Evolutionary conservation across 2,113 vertebrate species (phyloP), one percentile per base, ranked within the genome.

Genomic region (Cricetomys ansorgei): DNA sequence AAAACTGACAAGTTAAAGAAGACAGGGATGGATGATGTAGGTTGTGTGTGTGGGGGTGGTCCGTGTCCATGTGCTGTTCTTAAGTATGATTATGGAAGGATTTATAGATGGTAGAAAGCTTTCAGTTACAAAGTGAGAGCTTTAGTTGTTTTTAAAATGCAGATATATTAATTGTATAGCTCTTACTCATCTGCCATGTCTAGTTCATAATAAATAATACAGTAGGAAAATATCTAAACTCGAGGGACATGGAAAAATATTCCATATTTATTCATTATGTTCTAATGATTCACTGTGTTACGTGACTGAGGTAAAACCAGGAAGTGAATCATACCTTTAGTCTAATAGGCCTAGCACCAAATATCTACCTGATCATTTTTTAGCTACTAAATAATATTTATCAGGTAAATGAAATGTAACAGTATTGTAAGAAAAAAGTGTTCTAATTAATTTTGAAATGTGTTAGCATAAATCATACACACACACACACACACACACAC

Each of bases 331-430:
- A 19, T 25, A 64, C 10, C 79, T 84, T 96, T 85, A 64, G n/a
- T n/a, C n/a, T n/a, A n/a, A n/a, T n/a, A n/a, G 57, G 48, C 80
- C 31, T 94, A 80, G 37, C 79, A 75, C 57, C 15, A 87, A 59
- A 45, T 84, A 29, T 23, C 29, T 6, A 17, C 29, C 79, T 91
- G 48, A 45, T 29, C 31, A 55, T 93, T 88, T 37, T 48, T 80
- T 76, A 64, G 25, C 62, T 37, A 83, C n/a, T 69, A 70, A 37
- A 45, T 88, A 67, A 89, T 59, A 64, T 88, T 94, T 80, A n/a
- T 79, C 59, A 50, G 43, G 7, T 88, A 92, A 90, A 75, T 75
- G 15, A 31, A 37, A 53, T 62, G 8, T 19, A 89, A 53, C 7
- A 67, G 79, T n/a, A 73, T 31, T 73, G 12, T 37, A 92, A 72